phyloP scores from a whole-genome alignment of 2,797 vertebrate genomes.

The Sebastes umbrosus region DNA sequence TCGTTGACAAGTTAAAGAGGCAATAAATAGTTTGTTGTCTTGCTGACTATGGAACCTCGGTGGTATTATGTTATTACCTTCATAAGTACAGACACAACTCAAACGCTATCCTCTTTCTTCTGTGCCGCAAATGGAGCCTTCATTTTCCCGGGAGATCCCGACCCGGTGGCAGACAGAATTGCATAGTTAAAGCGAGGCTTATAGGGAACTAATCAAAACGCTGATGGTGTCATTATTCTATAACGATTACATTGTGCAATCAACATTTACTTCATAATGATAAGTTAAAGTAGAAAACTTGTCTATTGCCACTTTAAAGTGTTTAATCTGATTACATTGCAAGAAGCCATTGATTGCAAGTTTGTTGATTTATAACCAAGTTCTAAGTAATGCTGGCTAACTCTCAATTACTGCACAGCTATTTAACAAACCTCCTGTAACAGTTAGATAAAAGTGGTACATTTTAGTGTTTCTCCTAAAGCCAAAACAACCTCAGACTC shows the following conservation, averaged over 20 bases:
- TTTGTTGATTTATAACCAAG: neutral
- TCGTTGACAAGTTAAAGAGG: neutral
- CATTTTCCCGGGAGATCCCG: neutral
- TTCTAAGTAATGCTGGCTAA: neutral
- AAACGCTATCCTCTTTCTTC: neutral
- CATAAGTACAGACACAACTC: neutral
- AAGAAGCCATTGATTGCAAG: slow-evolving; percentile 2
- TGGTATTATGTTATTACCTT: neutral
- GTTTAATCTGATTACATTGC: slow-evolving; percentile 4
- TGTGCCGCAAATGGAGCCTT: neutral
- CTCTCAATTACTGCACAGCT: neutral
- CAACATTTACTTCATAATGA: neutral
- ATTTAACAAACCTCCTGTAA: neutral
- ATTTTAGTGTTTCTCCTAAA: neutral
- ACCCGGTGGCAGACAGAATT: neutral
- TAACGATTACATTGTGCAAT: neutral
- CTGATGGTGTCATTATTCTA: neutral
- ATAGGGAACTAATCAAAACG: neutral
- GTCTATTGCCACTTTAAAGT: no score
- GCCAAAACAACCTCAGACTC: neutral
- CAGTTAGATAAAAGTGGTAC: neutral
- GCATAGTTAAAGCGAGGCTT: neutral
- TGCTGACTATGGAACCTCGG: neutral
- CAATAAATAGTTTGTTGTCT: neutral
- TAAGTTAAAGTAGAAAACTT: neutral